These are phyloP conservation scores for Ibidorhyncha struthersii DNA, from an alignment of 2,113 vertebrate species.

Conservation along the genomic window DNA sequence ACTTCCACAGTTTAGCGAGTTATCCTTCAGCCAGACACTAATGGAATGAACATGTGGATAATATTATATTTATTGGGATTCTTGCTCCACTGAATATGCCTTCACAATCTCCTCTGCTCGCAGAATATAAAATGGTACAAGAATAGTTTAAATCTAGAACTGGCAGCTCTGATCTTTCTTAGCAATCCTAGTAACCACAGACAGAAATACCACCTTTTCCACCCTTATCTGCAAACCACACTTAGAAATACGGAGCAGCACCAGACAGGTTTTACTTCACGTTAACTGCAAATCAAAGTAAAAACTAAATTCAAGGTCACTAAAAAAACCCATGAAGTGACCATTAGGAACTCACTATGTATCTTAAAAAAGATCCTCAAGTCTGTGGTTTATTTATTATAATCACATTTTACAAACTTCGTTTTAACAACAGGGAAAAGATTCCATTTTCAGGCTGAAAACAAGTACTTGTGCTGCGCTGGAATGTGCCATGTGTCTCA, in stretches of 20 bases:
- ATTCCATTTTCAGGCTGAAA: conserved; percentile 53
- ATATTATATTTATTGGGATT: conserved; percentile 8
- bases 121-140: neutral
- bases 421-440: conserved; percentile 27
- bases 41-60: conserved; percentile 42
- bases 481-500: conserved; percentile 21
- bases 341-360: neutral
- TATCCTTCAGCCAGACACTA: neutral
- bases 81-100: neutral
- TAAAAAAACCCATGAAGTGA: neutral
- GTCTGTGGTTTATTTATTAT: conserved; percentile 22
- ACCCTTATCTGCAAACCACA: neutral
- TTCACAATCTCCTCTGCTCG: neutral
- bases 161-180: neutral
- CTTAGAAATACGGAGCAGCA: neutral
- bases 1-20: neutral
- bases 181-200: neutral
- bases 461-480: conserved; percentile 51
- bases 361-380: neutral
- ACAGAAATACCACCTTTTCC: neutral
- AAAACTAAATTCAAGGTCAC: neutral
- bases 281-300: neutral
- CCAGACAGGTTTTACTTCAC: neutral
- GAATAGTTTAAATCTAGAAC: neutral
- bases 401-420: conserved; percentile 19